Evolutionary conservation across 2,888 invertebrate genomes (phyloP).

Genomic region (Enoplolaimus lenunculus): DNA sequence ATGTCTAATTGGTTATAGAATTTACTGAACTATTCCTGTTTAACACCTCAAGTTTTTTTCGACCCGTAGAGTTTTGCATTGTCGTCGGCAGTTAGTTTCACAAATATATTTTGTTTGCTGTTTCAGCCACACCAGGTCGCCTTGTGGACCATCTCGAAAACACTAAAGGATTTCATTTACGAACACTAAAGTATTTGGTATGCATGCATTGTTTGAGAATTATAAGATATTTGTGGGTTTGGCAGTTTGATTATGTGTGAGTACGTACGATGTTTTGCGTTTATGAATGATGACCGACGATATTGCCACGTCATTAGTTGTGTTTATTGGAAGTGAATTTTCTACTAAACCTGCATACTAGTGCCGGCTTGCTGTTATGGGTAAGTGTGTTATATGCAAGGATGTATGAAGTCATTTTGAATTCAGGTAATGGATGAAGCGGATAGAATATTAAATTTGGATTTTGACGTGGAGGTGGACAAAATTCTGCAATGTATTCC

Average conservation of each 20-base stretch:
- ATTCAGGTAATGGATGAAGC: slow-evolving; percentile 93
- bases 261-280: too few relatives aligned
- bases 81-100: not conserved
- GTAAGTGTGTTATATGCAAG: too few relatives aligned
- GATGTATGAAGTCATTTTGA: too few relatives aligned
- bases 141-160: slow-evolving; percentile 90
- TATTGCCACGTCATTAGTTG: too few relatives aligned
- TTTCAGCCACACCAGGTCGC: slow-evolving; percentile 71
- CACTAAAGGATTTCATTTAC: slow-evolving; percentile 87
- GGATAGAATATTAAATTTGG: slow-evolving; percentile 94
- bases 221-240: too few relatives aligned
- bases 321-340: too few relatives aligned
- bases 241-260: too few relatives aligned
- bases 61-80: not conserved
- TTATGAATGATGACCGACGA: too few relatives aligned
- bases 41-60: slow-evolving; percentile 1
- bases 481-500: slow-evolving; percentile 85
- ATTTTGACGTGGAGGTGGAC: slow-evolving; percentile 85
- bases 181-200: slow-evolving; percentile 70
- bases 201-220: too few relatives aligned
- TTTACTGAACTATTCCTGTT: not conserved
- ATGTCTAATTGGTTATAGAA: not conserved
- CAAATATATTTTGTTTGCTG: not conserved
- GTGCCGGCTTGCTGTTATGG: too few relatives aligned
- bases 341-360: too few relatives aligned